These are phyloP conservation scores for Aphis craccivora DNA, from an alignment of 1,140 invertebrate species.

Conservation along the genomic window DNA sequence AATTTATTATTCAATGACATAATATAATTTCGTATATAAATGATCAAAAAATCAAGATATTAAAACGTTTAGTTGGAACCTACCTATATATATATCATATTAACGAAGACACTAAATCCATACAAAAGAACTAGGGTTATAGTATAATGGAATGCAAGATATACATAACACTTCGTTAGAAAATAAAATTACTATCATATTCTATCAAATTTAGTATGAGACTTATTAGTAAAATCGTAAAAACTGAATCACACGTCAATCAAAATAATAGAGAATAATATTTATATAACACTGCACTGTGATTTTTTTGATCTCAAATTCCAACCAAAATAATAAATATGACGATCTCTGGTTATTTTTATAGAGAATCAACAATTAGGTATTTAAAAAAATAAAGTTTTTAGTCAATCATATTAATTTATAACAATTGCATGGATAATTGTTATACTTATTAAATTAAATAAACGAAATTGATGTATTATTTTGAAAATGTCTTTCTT, in stretches of 20 bases:
- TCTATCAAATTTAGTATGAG: background rate
- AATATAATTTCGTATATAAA: background rate
- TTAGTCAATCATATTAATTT: background rate
- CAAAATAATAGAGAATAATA: background rate
- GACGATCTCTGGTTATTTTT: too few relatives aligned
- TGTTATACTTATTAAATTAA: background rate
- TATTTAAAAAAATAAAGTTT: background rate
- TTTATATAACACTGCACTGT: background rate
- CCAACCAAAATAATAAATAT: too few relatives aligned
- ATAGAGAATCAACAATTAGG: background rate
- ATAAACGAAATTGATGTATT: background rate
- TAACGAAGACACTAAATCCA: background rate
- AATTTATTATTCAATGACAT: background rate
- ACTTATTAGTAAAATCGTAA: background rate
- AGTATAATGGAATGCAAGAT: too few relatives aligned
- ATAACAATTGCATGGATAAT: background rate
- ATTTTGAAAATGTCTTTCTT: background rate
- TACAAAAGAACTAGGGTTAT: background rate
- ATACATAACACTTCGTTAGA: background rate
- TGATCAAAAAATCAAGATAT: background rate
- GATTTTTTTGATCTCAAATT: too few relatives aligned
- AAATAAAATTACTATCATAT: background rate
- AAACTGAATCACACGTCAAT: background rate
- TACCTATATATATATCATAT: background rate
- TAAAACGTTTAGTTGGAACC: background rate